Evolutionary conservation across 2,888 invertebrate genomes (phyloP).

Genomic region (Euclidia mi): DNA sequence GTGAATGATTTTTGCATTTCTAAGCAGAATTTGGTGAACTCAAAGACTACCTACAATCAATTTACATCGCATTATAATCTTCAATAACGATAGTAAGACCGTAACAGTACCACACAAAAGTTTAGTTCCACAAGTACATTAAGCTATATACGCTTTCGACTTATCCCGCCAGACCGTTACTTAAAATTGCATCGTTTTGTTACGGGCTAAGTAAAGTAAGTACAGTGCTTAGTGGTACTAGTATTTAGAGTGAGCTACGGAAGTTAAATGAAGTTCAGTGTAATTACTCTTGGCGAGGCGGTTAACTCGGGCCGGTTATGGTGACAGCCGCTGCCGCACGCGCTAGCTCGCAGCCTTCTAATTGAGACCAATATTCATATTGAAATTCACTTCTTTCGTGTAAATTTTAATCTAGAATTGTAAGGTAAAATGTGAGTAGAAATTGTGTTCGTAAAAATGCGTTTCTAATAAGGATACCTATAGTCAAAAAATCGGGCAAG

Average conservation of each 20-base stretch:
- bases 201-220: conserved; percentile 82
- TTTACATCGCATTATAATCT: conserved; percentile 21
- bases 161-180: conserved; percentile 77
- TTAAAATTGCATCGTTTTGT: conserved; percentile 86
- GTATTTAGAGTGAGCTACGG: conserved; percentile 84
- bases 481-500: no score
- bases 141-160: conserved; percentile 68
- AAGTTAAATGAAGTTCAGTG: conserved; percentile 88
- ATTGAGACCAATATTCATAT: conserved; percentile 73
- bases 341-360: conserved; percentile 61
- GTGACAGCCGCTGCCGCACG: conserved; percentile 73
- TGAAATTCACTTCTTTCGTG: conserved; percentile 27
- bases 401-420: neutral
- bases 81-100: conserved; percentile 46
- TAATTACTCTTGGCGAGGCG: conserved; percentile 86
- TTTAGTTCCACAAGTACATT: conserved; percentile 63
- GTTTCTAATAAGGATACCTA: no score
- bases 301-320: conserved; percentile 81
- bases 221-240: conserved; percentile 83
- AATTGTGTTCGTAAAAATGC: no score
- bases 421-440: no score
- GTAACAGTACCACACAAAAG: conserved; percentile 45
- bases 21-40: neutral
- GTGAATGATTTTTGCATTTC: no score
- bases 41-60: conserved; percentile 12